Conservation (phyloP, 2,888 invertebrate species). For the Neoitamus cyanurus region DNA sequence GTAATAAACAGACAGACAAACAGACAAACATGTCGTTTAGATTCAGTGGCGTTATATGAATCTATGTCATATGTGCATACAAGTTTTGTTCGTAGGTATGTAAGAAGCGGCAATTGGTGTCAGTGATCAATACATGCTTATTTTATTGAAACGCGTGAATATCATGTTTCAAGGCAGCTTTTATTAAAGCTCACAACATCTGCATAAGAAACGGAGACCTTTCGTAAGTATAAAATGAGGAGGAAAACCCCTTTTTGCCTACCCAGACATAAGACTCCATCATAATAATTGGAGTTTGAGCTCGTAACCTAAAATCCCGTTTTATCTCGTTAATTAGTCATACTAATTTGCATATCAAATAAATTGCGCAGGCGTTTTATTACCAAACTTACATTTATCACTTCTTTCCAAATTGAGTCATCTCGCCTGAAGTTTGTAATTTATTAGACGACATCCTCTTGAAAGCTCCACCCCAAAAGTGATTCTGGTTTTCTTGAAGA, state of each 20-base stretch:
- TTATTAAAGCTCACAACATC: no score
- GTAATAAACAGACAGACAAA: no score
- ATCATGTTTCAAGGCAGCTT: no score
- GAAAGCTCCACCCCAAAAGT: background rate
- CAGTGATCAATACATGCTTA: no score
- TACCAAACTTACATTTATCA: slow-evolving; percentile 3
- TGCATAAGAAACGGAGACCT: no score
- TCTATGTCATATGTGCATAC: no score
- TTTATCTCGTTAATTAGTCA: background rate
- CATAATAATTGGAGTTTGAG: background rate
- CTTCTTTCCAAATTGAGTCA: slow-evolving; percentile 1
- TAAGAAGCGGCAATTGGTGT: no score
- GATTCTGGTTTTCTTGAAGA: background rate
- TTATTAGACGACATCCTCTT: background rate
- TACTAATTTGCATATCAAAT: slow-evolving; percentile 14
- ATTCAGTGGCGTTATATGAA: no score
- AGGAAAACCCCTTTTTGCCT: background rate
- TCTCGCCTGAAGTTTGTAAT: background rate
- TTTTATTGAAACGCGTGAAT: no score
- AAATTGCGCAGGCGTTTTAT: background rate
- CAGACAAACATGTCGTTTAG: no score
- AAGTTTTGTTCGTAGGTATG: no score
- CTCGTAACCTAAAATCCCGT: background rate
- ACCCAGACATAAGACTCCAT: background rate
- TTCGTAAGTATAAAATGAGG: background rate